Conservation (phyloP, 2,113 vertebrate species). For the Sterrhoptilus dennistouni region DNA sequence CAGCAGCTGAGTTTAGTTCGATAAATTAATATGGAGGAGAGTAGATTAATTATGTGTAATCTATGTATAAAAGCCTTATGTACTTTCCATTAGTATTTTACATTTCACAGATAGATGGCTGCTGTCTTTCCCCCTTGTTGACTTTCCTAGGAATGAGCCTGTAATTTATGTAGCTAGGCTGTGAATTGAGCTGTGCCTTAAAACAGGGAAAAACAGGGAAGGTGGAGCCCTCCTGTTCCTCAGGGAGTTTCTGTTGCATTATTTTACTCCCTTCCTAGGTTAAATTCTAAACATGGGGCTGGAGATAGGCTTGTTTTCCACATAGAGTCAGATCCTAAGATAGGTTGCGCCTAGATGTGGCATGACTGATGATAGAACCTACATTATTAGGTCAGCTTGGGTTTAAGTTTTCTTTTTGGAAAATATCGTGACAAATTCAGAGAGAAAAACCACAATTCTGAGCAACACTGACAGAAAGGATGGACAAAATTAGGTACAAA, state of each 20-base stretch:
- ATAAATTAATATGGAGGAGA: neutral
- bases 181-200: neutral
- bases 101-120: neutral
- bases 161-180: neutral
- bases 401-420: neutral
- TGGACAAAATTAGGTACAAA: neutral
- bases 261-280: neutral
- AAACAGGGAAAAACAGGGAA: neutral
- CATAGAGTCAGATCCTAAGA: neutral
- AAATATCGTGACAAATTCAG: neutral
- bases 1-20: neutral
- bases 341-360: neutral
- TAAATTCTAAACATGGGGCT: neutral
- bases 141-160: neutral
- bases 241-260: neutral
- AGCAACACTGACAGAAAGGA: neutral
- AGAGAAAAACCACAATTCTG: neutral
- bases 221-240: neutral
- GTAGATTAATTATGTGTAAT: neutral
- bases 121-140: neutral
- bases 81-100: neutral
- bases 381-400: neutral
- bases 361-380: neutral
- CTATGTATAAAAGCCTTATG: neutral
- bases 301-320: neutral